Evolutionary conservation across 2,888 invertebrate genomes (phyloP), one percentile per base, ranked within the genome.

Genomic region (Monoplex corrugatus): DNA sequence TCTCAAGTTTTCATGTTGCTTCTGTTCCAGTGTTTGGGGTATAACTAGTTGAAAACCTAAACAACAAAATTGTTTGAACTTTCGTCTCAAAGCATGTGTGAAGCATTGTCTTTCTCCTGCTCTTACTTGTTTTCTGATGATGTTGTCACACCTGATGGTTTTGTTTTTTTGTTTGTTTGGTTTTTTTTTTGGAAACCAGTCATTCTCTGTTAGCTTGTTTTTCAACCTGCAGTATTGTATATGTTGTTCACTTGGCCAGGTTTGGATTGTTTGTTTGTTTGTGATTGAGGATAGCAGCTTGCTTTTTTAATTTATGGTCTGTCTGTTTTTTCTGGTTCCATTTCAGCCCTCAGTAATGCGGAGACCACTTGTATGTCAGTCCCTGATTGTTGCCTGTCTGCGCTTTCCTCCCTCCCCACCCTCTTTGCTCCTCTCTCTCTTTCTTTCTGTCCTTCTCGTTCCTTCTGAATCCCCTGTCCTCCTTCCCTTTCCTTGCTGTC

Each of bases 331-430:
- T 84, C 84, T 86, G 63, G 40, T 63, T 88, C 88, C 88, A 68
- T 88, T 88, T 80, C 88, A 88, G 88, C 88, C 68, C 88, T 88
- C 88, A 88, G 83, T 88, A 88, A 88, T 88, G 78, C 40, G 88
- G 88, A 88, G 82, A 82, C 88, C 80, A 83, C 63, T 83, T 88
- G 88, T 88, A 88, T 88, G 88, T 88, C 68, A 45, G n/a, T 45
- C 57, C 84, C 84, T 84, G 57, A 57, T 84, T 50, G 32, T 84
- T 35, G 45, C 45, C n/a, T 45, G n/a, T 35, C 23, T 83, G 44
- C 32, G 45, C 45, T 43, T 45, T 45, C 50, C 23, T 83, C 45
- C 32, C 32, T 16, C 45, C 45, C 13, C 28, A 28, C 13, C 57
- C 38, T 35, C 84, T 84, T 32, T 57, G 40, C 43, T 23, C 8